Percentiles rank a stretch among this genome's conserved stretches.
Conservation (phyloP, 2,797 vertebrate species). For the Chanos chanos region DNA sequence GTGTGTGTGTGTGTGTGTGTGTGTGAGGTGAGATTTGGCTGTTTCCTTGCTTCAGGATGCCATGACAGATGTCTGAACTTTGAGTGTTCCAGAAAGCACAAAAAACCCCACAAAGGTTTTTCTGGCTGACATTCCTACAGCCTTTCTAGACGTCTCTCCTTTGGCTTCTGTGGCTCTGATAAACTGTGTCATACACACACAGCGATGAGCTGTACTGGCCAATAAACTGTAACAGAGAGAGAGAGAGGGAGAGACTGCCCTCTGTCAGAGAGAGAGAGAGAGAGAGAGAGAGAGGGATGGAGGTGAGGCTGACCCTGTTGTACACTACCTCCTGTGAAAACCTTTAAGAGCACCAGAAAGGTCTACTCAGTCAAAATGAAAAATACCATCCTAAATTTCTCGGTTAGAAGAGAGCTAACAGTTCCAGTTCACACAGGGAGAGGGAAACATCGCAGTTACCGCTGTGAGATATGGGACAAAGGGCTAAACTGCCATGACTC, state of each 20-base stretch:
- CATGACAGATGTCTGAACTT: slow-evolving; percentile 42
- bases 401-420: no score
- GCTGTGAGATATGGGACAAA: no score
- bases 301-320: no score
- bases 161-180: background rate
- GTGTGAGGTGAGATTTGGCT: slow-evolving; percentile 13
- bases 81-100: slow-evolving; percentile 35
- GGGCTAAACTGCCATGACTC: no score
- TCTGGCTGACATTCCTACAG: slow-evolving; percentile 25
- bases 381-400: no score
- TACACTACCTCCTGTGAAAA: no score
- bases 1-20: slow-evolving; percentile 3
- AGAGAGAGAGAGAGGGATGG: slow-evolving; percentile 18
- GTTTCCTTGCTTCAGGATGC: background rate
- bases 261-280: slow-evolving; percentile 18
- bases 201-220: slow-evolving; percentile 5
- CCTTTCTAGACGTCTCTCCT: slow-evolving; percentile 41
- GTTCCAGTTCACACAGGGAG: no score
- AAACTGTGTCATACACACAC: background rate
- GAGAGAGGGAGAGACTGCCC: no score
- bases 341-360: no score
- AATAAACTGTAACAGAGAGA: slow-evolving; percentile 23
- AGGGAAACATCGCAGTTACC: no score
- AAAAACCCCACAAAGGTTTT: slow-evolving; percentile 30
- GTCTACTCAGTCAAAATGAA: no score